A percentile compares a stretch with the other conserved stretches of the same genome.
These are phyloP conservation scores for Philaethria dido DNA, from an alignment of 2,888 invertebrate genomes.

Conservation along the genomic window DNA sequence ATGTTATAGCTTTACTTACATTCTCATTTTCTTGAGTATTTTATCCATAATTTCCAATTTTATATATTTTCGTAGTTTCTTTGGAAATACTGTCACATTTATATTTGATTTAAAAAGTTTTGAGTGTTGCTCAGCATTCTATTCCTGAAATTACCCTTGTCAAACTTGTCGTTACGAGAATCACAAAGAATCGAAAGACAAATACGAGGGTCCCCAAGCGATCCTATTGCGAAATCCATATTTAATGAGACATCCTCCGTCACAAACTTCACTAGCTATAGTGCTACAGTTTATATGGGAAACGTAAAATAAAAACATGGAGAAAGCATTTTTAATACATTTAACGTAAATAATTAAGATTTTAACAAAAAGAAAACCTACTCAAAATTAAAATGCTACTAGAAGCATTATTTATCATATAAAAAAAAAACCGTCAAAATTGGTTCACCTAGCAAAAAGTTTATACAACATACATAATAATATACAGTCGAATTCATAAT, in stretches of 20 bases:
- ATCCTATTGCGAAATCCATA: constrained; percentile 32
- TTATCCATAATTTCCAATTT: too few species aligned
- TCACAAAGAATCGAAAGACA: constrained; percentile 24
- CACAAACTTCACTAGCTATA: constrained; percentile 20
- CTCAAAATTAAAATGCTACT: too few species aligned
- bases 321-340: neutral
- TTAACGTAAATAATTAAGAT: too few species aligned
- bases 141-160: constrained; percentile 15
- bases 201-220: constrained; percentile 10
- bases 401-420: too few species aligned
- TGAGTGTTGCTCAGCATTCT: constrained; percentile 12
- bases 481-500: too few species aligned
- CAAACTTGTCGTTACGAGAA: constrained; percentile 23
- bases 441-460: too few species aligned
- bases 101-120: constrained; percentile 14
- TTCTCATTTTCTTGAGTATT: too few species aligned
- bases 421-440: too few species aligned
- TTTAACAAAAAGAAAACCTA: too few species aligned
- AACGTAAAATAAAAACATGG: neutral
- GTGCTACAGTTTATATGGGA: neutral
- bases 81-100: neutral
- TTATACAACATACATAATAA: too few species aligned
- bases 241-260: constrained; percentile 32
- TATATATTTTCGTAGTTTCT: neutral
- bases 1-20: too few species aligned